Evolutionary conservation across 2,113 vertebrate species (phyloP).

Genomic region (Nyctibius bracteatus): DNA sequence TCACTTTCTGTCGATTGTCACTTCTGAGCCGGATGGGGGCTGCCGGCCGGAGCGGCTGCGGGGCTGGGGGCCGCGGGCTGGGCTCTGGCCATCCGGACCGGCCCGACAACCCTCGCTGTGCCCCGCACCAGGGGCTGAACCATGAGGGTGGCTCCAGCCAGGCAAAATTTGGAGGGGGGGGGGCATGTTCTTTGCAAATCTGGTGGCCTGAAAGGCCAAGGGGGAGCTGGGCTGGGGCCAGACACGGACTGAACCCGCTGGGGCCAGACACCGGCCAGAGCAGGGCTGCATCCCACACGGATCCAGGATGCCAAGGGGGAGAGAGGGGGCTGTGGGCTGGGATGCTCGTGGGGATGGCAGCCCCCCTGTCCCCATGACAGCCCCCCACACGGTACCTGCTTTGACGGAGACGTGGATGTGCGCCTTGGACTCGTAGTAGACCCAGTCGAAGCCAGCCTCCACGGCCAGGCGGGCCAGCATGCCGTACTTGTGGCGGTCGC

Average conservation of each 20-base stretch:
- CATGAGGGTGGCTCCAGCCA: neutral
- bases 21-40: neutral
- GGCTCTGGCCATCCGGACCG: rapidly evolving
- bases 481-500: constrained; percentile 91
- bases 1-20: constrained; percentile 29
- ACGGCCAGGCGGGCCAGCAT: constrained; percentile 92
- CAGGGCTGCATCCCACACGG: neutral
- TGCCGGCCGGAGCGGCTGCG: neutral
- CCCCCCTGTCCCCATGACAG: neutral
- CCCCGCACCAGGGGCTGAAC: neutral
- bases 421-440: constrained; percentile 94
- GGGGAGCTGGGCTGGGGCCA: neutral
- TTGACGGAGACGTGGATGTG: constrained; percentile 96
- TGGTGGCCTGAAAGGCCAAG: rapidly evolving
- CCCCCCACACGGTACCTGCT: constrained; percentile 78
- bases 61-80: neutral
- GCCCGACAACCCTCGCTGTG: neutral
- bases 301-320: neutral
- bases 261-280: rapidly evolving
- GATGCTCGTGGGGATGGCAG: neutral
- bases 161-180: neutral
- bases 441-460: constrained; percentile 98
- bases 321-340: rapidly evolving
- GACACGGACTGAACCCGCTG: rapidly evolving
- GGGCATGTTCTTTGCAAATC: rapidly evolving